Evolutionary conservation across 2,888 invertebrate genomes (phyloP), one percentile per base, ranked within the genome.

Genomic region (Bugulina stolonifera): DNA sequence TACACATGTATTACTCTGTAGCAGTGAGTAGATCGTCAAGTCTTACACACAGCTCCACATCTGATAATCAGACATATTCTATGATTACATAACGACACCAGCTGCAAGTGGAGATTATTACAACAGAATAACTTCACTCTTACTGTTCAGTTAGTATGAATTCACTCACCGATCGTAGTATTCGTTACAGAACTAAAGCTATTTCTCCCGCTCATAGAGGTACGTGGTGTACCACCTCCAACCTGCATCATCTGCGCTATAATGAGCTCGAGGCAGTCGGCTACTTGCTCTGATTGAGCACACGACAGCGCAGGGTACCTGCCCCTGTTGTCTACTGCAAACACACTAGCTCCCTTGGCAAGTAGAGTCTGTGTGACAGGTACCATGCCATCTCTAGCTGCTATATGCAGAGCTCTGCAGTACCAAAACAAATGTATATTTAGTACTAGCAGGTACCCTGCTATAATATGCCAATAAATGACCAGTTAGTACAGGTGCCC

Each of bases 271-370:
- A 89, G 84, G 80, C 89, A 89, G 76, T 88, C 87, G 23, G 89
- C 89, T 5, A 89, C 89, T 70, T 86, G 86, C 69, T 84, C 83
- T 80, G 87, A 88, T 0, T 89, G 88, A 22, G 89, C 89, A 81
- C 89, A 89, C 55, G 88, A 87, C 74, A 89, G 80, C 1, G 89
- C 89, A n/a, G 89, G 89, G 0, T 88, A 89, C 75, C 88, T 83
- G 55, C 89, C 89, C 75, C 87, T 87, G 54, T 85, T 84, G 79
- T 89, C 89, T 1, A 87, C 84, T 0, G 87, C 87, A 71, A 87
- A 81, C 1, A 89, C 87, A 72, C 87, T 88, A 55, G 89, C 88
- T 1, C 89, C 89, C 78, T 88, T 87, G 75, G 84, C 83, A 35
- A 89, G 83, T 73, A 89, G 84, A 77, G 87, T 86, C 76, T 87